phyloP scores from a whole-genome alignment of 1,140 invertebrate genomes.

The Anastrepha ludens region DNA sequence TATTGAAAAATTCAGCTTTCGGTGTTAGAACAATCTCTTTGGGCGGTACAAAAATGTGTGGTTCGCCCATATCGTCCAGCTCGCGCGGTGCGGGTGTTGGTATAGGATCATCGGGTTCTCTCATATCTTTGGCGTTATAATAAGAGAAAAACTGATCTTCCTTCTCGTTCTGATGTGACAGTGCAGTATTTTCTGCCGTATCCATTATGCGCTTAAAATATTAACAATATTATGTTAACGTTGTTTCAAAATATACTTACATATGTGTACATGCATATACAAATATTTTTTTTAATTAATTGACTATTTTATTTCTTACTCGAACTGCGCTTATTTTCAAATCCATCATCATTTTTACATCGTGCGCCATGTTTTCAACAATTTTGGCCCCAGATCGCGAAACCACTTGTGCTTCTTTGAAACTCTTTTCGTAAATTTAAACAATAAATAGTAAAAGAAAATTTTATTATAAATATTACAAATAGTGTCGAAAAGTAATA shows the following conservation, averaged over 20 bases:
- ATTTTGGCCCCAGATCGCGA: conserved; percentile 82
- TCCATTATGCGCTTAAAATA: conserved; percentile 83
- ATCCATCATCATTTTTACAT: conserved; percentile 88
- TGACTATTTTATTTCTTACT: conserved; percentile 74
- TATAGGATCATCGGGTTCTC: conserved; percentile 75
- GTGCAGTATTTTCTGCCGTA: conserved; percentile 84
- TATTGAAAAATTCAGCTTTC: conserved; percentile 86
- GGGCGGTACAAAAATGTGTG: conserved; percentile 76
- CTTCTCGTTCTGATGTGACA: conserved; percentile 78
- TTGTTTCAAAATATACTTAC: background rate
- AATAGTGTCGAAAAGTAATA: too few relatives aligned
- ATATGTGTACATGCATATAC: background rate
- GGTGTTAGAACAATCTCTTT: conserved; percentile 78
- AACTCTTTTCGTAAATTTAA: conserved; percentile 77
- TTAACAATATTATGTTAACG: conserved; percentile 20
- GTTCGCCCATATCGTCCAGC: conserved; percentile 76
- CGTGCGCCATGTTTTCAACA: conserved; percentile 84
- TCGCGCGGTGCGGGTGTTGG: conserved; percentile 74
- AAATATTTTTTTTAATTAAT: background rate
- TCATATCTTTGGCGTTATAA: conserved; percentile 85
- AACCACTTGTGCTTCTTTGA: conserved; percentile 82
- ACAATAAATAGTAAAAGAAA: background rate
- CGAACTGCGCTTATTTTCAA: conserved; percentile 88
- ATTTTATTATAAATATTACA: background rate
- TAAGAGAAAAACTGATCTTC: conserved; percentile 81